Evolutionary conservation across 2,113 vertebrate genomes (phyloP).

Genomic region (Cyrtonyx montezumae): DNA sequence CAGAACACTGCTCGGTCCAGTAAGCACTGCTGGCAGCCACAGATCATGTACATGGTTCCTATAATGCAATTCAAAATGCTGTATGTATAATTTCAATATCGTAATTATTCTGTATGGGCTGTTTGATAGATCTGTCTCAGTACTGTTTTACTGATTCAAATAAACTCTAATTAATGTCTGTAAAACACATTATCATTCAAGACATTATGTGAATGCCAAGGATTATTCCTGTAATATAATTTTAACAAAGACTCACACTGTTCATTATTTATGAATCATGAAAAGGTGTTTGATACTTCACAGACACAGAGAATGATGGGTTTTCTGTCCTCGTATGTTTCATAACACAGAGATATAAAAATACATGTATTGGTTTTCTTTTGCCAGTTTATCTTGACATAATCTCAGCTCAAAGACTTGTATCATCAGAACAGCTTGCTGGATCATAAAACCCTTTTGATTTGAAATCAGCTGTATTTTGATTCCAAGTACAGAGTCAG

Average conservation of each 20-base stretch:
- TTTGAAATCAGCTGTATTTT: slow-evolving; percentile 15
- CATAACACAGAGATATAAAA: neutral
- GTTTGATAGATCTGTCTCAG: neutral
- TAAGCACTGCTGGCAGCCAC: neutral
- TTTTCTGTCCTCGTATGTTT: neutral
- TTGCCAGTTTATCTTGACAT: slow-evolving; percentile 6
- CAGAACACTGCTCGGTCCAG: neutral
- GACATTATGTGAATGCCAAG: neutral
- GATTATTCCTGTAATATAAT: neutral
- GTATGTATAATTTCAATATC: neutral
- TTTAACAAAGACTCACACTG: neutral
- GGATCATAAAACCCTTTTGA: neutral
- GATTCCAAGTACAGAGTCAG: neutral
- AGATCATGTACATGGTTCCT: neutral
- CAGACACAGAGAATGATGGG: neutral
- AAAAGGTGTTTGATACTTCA: neutral
- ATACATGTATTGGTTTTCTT: neutral
- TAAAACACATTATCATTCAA: slow-evolving; percentile 22
- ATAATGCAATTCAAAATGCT: neutral
- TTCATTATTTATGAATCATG: slow-evolving; percentile 15
- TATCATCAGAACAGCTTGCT: neutral
- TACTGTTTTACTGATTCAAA: slow-evolving; percentile 17
- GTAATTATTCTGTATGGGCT: neutral
- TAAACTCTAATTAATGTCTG: slow-evolving; percentile 31
- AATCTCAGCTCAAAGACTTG: neutral